A percentile compares a stretch with the other conserved stretches of the same genome.
Conservation (phyloP, 1,140 invertebrate genomes). For the Steinernema feltiae region DNA sequence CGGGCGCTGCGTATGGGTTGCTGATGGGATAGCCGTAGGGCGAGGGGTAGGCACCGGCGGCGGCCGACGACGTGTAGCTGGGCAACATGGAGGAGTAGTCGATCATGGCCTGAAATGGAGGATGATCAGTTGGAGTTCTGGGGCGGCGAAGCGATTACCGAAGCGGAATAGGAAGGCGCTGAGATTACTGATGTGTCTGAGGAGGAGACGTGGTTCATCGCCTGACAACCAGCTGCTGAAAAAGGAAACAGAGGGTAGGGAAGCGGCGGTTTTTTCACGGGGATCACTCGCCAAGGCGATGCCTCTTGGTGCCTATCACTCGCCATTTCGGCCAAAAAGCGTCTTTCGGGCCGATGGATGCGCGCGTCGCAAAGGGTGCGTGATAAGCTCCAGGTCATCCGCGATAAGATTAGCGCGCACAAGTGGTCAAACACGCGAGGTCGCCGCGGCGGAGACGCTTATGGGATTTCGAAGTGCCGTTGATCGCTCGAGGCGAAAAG, state of each 20-base stretch:
- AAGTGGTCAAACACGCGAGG: background rate
- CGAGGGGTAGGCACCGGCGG: background rate
- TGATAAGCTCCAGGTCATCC: constrained; percentile 1
- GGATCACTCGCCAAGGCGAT: no score
- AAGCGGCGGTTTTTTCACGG: no score
- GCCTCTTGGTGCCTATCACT: no score
- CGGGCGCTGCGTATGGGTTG: background rate
- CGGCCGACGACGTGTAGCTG: background rate
- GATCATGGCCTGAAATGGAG: background rate
- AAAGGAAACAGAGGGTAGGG: no score
- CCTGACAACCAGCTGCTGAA: background rate
- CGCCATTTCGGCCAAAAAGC: no score
- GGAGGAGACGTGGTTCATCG: background rate
- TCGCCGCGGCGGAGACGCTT: background rate
- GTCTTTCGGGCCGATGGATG: background rate
- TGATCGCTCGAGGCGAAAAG: background rate
- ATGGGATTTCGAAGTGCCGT: background rate
- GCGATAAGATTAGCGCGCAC: constrained; percentile 3
- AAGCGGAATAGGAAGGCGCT: background rate
- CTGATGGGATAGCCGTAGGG: background rate
- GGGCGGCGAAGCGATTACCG: background rate
- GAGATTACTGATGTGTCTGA: background rate
- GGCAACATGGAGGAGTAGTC: background rate
- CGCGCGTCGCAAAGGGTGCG: background rate
- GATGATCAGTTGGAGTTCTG: background rate